phyloP scores from a whole-genome alignment of 1,140 invertebrate genomes.

The Aphelenchoides fujianensis region DNA sequence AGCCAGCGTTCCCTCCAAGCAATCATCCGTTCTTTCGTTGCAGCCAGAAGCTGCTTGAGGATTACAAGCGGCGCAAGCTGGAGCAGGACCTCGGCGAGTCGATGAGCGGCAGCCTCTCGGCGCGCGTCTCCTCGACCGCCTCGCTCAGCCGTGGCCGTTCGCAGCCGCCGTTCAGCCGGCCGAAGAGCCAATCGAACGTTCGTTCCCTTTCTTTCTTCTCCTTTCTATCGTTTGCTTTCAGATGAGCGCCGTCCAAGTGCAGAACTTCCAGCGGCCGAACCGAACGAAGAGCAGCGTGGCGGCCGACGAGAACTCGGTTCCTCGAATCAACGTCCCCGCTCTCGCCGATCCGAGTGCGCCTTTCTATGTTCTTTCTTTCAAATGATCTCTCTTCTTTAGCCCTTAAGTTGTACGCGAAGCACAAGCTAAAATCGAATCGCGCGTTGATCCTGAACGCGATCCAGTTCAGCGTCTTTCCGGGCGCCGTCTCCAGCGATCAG shows the following conservation, averaged over 20 bases:
- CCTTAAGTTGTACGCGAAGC: conserved; percentile 91
- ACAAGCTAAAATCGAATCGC: conserved; percentile 89
- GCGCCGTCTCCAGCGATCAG: conserved; percentile 86
- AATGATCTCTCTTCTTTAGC: conserved; percentile 69
- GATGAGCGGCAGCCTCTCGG: conserved; percentile 43
- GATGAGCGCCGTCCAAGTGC: conserved; percentile 40
- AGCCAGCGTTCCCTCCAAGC: not conserved
- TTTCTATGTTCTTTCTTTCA: too few species aligned
- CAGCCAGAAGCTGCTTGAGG: conserved; percentile 58
- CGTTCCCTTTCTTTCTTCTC: too few species aligned
- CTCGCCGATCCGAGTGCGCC: conserved; percentile 46
- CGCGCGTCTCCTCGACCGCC: conserved; percentile 47
- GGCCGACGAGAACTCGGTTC: conserved; percentile 42
- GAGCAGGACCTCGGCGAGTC: conserved; percentile 58
- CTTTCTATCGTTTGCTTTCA: too few species aligned
- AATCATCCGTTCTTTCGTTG: conserved; percentile 24
- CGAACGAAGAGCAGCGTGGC: conserved; percentile 47
- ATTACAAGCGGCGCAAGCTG: conserved; percentile 61
- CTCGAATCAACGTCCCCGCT: conserved; percentile 40
- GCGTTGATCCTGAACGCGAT: conserved; percentile 95
- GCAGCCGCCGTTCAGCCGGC: conserved; percentile 58
- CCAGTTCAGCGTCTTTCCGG: conserved; percentile 95
- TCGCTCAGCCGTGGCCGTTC: conserved; percentile 53
- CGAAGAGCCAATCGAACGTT: conserved; percentile 61
- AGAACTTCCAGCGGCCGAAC: conserved; percentile 27